Percentiles rank a stretch among this genome's conserved stretches.
phyloP scores from a whole-genome alignment of 1,140 invertebrate species.

The Drosophila takahashii region DNA sequence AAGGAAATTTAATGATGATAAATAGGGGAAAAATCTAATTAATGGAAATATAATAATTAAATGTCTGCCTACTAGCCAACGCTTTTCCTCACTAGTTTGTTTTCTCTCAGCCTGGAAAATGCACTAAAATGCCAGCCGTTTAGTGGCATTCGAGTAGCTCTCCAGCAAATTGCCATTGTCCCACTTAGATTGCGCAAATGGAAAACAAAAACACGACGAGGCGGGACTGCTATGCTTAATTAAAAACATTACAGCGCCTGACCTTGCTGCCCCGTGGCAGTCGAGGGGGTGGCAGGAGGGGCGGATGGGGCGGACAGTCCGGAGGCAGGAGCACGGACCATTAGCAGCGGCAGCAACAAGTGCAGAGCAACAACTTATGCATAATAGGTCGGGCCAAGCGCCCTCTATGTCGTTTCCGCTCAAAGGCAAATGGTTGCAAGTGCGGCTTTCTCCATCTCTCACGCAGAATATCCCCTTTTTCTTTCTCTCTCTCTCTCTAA shows the following conservation, averaged over 20 bases:
- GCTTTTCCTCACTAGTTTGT: not conserved
- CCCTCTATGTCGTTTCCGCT: slow-evolving; percentile 39
- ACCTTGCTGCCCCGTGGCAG: slow-evolving; percentile 25
- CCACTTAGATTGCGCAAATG: slow-evolving; percentile 39
- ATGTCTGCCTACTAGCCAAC: no score
- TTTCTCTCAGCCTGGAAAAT: not conserved
- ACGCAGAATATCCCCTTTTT: not conserved
- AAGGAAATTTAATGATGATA: not conserved
- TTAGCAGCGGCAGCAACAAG: slow-evolving; percentile 30
- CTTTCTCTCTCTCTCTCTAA: not conserved
- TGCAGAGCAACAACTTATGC: slow-evolving; percentile 41
- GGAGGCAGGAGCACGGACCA: slow-evolving; percentile 24
- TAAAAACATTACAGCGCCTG: slow-evolving; percentile 66
- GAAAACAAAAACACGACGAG: slow-evolving; percentile 35
- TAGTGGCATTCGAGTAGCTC: slow-evolving; percentile 16
- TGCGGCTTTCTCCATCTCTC: slow-evolving; percentile 1
- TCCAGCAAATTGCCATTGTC: slow-evolving; percentile 40
- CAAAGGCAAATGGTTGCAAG: slow-evolving; percentile 42
- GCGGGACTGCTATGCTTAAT: slow-evolving; percentile 46
- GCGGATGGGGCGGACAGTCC: slow-evolving; percentile 22
- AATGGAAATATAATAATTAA: not conserved
- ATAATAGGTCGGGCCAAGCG: slow-evolving; percentile 44
- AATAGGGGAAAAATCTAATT: not conserved
- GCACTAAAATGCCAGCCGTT: not conserved
- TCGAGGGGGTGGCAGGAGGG: not conserved